Conservation (phyloP, 1,140 invertebrate genomes). For the Solenopsis invicta region DNA sequence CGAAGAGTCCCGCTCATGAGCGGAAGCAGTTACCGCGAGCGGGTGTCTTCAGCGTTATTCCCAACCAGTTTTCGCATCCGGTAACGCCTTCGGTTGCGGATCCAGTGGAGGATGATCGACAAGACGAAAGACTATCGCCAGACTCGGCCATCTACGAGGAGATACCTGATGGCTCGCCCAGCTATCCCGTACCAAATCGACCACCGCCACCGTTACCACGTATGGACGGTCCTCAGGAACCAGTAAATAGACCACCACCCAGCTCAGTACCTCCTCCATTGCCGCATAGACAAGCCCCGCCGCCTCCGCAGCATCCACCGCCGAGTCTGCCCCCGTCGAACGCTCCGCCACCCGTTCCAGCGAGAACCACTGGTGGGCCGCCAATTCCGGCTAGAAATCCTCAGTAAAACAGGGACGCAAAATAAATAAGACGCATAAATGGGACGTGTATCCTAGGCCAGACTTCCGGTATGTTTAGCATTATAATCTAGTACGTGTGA, state of each 20-base stretch:
- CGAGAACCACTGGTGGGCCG: constrained; percentile 89
- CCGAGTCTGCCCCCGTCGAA: constrained; percentile 86
- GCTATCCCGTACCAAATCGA: constrained; percentile 82
- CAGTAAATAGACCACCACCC: constrained; percentile 78
- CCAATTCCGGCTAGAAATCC: constrained; percentile 90
- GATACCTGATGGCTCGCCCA: constrained; percentile 86
- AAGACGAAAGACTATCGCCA: constrained; percentile 78
- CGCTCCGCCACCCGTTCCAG: constrained; percentile 89
- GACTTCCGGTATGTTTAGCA: constrained; percentile 19
- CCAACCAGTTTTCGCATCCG: constrained; percentile 65
- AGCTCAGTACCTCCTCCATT: constrained; percentile 89
- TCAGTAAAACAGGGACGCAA: constrained; percentile 74
- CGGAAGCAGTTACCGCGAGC: constrained; percentile 80
- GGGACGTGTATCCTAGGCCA: constrained; percentile 5
- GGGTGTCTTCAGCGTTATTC: constrained; percentile 80
- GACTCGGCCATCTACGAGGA: constrained; percentile 88
- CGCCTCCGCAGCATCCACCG: constrained; percentile 88
- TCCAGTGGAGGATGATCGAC: constrained; percentile 10
- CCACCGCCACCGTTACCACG: constrained; percentile 84
- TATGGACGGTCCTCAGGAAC: constrained; percentile 80
- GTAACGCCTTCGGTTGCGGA: constrained; percentile 2
- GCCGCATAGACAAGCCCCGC: constrained; percentile 88
- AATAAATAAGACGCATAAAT: not conserved
- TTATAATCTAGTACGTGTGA: constrained; percentile 59
- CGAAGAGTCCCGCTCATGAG: constrained; percentile 78